Conservation (phyloP, 2,113 vertebrate species). For the Nyctereutes procyonoides region DNA sequence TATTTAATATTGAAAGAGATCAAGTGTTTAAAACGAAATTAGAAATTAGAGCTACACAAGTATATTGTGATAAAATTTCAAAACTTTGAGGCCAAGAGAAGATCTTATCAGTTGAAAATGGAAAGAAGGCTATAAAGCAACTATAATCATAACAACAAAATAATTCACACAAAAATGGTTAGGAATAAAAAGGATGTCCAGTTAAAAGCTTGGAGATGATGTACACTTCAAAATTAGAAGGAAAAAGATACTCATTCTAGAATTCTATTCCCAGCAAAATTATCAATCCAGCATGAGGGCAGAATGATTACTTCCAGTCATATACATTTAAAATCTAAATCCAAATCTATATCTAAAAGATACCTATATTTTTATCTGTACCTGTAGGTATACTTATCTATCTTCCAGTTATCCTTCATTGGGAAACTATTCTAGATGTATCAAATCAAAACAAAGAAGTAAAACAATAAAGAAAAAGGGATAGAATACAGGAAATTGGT, state of each 20-base stretch:
- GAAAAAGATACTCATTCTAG: not conserved
- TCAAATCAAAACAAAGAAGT: not conserved
- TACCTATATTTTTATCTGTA: not conserved
- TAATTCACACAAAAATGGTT: not conserved
- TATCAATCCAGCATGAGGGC: not conserved
- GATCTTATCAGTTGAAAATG: not conserved
- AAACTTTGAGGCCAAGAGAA: not conserved
- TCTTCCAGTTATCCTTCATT: not conserved
- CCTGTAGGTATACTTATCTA: not conserved
- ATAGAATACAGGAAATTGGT: not conserved
- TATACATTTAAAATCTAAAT: not conserved
- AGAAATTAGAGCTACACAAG: not conserved
- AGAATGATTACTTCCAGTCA: not conserved
- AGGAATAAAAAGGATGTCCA: not conserved
- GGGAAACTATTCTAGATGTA: not conserved
- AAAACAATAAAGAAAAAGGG: not conserved
- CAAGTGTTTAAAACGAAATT: not conserved
- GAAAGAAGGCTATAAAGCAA: not conserved
- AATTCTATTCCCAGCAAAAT: not conserved
- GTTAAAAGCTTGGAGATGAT: not conserved
- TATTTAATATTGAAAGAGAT: not conserved
- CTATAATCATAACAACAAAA: not conserved
- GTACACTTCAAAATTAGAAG: not conserved
- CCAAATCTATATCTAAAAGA: not conserved
- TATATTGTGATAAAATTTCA: not conserved